A percentile compares a stretch with the other conserved stretches of the same genome.
Evolutionary conservation across 92 coral and sea anemone genomes (phyloP).

Genomic region (Phenganax marumi): DNA sequence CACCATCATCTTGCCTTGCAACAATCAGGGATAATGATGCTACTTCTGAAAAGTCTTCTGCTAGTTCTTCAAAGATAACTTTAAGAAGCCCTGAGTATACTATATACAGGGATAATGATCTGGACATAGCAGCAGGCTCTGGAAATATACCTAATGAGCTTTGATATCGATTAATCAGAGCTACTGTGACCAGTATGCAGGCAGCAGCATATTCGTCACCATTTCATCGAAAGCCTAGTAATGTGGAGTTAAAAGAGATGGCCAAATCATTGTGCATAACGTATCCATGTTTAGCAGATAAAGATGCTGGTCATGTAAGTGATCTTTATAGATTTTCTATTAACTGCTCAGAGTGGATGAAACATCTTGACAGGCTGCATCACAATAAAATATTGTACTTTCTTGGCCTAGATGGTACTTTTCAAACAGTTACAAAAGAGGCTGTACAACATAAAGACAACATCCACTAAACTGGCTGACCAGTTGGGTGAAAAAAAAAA

Average conservation of each 20-base stretch:
- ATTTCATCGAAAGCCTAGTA: neutral
- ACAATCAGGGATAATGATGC: too few relatives aligned
- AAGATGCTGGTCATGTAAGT: neutral
- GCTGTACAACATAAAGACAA: too few relatives aligned
- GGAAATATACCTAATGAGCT: neutral
- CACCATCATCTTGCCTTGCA: too few relatives aligned
- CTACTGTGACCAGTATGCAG: neutral
- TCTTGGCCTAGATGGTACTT: too few relatives aligned
- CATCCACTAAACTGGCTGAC: too few relatives aligned
- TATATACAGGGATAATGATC: neutral
- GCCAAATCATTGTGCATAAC: neutral
- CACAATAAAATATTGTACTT: too few relatives aligned
- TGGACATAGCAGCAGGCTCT: neutral
- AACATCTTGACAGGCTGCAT: too few relatives aligned
- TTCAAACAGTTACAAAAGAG: too few relatives aligned
- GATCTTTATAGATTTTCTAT: neutral
- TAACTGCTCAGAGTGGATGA: too few relatives aligned
- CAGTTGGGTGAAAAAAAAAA: too few relatives aligned
- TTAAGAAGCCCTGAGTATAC: neutral
- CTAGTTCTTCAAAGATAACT: neutral
- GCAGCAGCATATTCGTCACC: neutral
- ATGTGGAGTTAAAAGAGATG: neutral
- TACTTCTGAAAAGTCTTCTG: neutral
- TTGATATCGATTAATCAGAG: neutral
- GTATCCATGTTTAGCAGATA: neutral